A percentile compares a stretch with the other conserved stretches of the same genome.
Evolutionary conservation across 1,140 invertebrate species (phyloP).

Genomic region (Platyscapa corneri): DNA sequence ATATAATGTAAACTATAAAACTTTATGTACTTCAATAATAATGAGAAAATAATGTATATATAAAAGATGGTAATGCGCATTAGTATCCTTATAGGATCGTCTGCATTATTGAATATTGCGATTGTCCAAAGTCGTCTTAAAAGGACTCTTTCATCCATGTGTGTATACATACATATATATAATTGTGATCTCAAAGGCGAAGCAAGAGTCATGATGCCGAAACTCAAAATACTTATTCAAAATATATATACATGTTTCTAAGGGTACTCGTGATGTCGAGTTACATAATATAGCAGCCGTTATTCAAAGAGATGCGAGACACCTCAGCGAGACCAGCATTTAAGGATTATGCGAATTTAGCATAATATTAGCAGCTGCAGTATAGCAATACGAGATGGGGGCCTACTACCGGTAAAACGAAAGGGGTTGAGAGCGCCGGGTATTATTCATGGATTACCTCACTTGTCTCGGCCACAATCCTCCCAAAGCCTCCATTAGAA

Average conservation of each 20-base stretch:
- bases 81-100: background rate
- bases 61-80: background rate
- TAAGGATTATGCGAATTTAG: conserved; percentile 71
- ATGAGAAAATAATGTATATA: background rate
- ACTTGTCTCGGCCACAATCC: conserved; percentile 71
- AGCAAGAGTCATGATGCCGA: background rate
- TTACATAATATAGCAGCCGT: background rate
- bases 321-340: conserved; percentile 61
- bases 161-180: background rate
- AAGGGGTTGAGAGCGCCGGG: conserved; percentile 39
- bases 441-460: conserved; percentile 74
- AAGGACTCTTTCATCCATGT: background rate
- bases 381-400: conserved; percentile 52
- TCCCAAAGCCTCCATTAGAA: conserved; percentile 73
- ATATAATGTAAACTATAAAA: too few relatives aligned
- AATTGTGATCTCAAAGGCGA: background rate
- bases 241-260: conserved; percentile 17
- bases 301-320: conserved; percentile 43
- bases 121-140: background rate
- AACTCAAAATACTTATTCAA: conserved; percentile 34
- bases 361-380: conserved; percentile 67
- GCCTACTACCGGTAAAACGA: conserved; percentile 2
- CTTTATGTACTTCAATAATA: background rate
- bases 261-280: background rate
- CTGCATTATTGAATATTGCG: conserved; percentile 2